A percentile compares a stretch with the other conserved stretches of the same genome.
Evolutionary conservation across 2,113 vertebrate genomes (phyloP).

Genomic region (Felis catus): DNA sequence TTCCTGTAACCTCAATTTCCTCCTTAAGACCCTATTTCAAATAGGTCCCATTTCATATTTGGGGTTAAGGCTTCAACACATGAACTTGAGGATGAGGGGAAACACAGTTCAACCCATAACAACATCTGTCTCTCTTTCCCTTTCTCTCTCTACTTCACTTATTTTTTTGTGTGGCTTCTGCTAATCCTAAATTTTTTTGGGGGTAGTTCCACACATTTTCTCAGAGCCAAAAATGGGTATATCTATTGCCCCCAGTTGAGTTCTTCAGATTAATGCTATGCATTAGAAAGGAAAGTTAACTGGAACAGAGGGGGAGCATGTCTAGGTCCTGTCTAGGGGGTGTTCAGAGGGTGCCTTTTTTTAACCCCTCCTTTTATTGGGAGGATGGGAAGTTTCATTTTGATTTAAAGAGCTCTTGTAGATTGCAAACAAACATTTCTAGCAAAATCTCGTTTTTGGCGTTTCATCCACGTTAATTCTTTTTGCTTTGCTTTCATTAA

Average conservation of each 20-base stretch:
- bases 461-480: neutral
- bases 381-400: neutral
- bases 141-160: neutral
- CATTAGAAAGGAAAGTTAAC: neutral
- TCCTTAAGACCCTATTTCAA: neutral
- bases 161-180: neutral
- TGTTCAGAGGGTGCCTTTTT: neutral
- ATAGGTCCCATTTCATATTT: neutral
- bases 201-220: neutral
- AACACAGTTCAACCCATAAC: neutral
- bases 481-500: slow-evolving; percentile 32
- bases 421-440: neutral
- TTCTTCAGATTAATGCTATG: neutral
- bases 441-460: neutral
- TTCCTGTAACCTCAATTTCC: neutral
- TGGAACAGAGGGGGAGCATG: neutral
- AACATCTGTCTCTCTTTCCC: neutral
- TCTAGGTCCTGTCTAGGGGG: neutral
- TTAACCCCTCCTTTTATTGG: neutral
- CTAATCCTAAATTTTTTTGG: slow-evolving; percentile 4
- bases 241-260: neutral
- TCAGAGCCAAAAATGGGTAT: neutral
- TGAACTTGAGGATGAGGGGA: neutral
- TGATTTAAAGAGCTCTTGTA: neutral
- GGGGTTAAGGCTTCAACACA: neutral